Evolutionary conservation across 2,113 vertebrate genomes (phyloP).

Genomic region (Probosciger aterrimus): DNA sequence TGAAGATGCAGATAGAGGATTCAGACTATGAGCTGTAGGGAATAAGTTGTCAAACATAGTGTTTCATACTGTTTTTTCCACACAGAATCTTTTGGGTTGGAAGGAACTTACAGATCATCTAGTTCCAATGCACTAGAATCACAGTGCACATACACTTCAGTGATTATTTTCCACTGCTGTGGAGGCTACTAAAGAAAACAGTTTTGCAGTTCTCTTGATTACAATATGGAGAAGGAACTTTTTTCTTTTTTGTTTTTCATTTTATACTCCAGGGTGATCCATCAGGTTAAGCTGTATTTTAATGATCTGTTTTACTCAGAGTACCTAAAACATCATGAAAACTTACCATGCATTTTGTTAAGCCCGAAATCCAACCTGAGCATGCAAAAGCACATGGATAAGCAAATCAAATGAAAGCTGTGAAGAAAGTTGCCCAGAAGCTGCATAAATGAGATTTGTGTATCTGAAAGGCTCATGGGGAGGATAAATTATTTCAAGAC

Average conservation of each 20-base stretch:
- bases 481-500: conserved; percentile 35
- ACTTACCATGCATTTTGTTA: neutral
- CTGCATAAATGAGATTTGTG: neutral
- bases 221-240: neutral
- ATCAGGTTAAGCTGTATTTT: conserved; percentile 23
- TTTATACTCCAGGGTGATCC: neutral
- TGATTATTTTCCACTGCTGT: neutral
- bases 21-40: neutral
- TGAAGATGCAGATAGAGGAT: neutral
- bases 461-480: neutral
- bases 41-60: neutral
- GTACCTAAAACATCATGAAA: neutral
- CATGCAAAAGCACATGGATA: conserved; percentile 9
- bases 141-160: neutral
- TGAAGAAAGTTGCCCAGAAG: neutral
- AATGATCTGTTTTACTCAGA: conserved; percentile 6
- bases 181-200: neutral
- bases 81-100: neutral
- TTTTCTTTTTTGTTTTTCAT: neutral
- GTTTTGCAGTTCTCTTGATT: neutral
- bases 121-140: neutral
- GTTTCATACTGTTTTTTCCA: neutral
- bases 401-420: conserved; percentile 28
- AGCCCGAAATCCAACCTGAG: neutral
- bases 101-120: neutral